Base-by-base conservation (phyloP, 1,140 invertebrate genomes). In the Drosophila ananassae region DNA sequence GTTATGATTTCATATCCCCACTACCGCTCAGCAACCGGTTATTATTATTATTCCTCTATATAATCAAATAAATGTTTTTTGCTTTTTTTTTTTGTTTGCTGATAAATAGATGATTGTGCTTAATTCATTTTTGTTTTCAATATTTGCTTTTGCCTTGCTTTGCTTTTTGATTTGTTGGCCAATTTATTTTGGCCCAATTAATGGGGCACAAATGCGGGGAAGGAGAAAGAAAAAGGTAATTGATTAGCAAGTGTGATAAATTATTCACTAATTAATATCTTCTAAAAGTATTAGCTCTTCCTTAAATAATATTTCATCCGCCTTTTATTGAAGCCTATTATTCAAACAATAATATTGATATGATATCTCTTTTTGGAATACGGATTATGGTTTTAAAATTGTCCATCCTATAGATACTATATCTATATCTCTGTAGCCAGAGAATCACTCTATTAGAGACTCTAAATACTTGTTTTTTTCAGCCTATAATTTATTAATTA, bases 1-100 rank as follows among this genome's bases (percentile, higher is more conserved):
- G 67, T 69, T 69, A 69, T 69, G 66, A 55, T 48, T 69, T 56
- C 63, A 69, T 69, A 56, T 68, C 6, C 30, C 28, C 32, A 61
- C 9, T 28, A 46, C 28, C 30, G 30, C 39, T 56, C 17, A 41
- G 37, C 32, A 64, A 46, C 28, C 30, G 30, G 51, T 56, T 24
- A 41, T 48, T 44, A 64, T 41, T 64, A 64, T 44, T n/a, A 17
- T n/a, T 21, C 17, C 5, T 5, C 6, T 28, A 28, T 46, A 69
- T 69, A 69, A 50, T 37, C 25, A 57, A 41, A 57, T 67, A 63
- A 63, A 6, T 25, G 37, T 1, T 24, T 61, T 34, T 12, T 34
- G 3, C 8, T 6, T 7, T 12, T 12, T 10, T 10, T 12, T 8
- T 34, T 12, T 52, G 24, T 41, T 39, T 24, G 5, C 17, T 24